A percentile compares a stretch with the other conserved stretches of the same genome.
Evolutionary conservation across 2,888 invertebrate genomes (phyloP).

Genomic region (Diogma glabrata): DNA sequence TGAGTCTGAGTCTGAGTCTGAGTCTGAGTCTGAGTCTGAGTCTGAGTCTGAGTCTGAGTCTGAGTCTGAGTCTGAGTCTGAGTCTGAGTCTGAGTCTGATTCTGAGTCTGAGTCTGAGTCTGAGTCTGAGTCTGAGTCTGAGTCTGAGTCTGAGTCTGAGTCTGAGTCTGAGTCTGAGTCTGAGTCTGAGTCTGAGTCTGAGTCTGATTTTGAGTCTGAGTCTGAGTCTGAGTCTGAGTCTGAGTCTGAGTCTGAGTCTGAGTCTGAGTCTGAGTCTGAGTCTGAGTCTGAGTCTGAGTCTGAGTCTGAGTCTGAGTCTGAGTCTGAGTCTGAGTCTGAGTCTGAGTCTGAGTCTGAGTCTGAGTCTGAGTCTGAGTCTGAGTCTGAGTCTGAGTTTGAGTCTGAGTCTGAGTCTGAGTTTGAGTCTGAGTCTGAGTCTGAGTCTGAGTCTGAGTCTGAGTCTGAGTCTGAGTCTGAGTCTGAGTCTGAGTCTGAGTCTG

Average conservation of each 20-base stretch:
- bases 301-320: slow-evolving; percentile 10
- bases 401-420: slow-evolving; percentile 10
- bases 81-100: slow-evolving; percentile 12
- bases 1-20: slow-evolving; percentile 11
- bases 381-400: slow-evolving; percentile 11
- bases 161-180: slow-evolving; percentile 8
- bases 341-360: slow-evolving; percentile 10
- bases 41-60: slow-evolving; percentile 12
- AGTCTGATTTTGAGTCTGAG: slow-evolving; percentile 4
- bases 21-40: slow-evolving; percentile 12
- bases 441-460: slow-evolving; percentile 11
- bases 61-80: slow-evolving; percentile 12
- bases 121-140: slow-evolving; percentile 10
- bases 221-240: slow-evolving; percentile 10
- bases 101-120: slow-evolving; percentile 12
- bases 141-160: slow-evolving; percentile 11
- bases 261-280: slow-evolving; percentile 12
- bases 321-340: slow-evolving; percentile 10
- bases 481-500: slow-evolving; percentile 10
- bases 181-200: neutral
- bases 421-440: slow-evolving; percentile 10
- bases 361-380: slow-evolving; percentile 10
- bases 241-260: slow-evolving; percentile 10
- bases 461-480: slow-evolving; percentile 9
- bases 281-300: slow-evolving; percentile 10